These are phyloP conservation scores for Octodonta nipae DNA, from an alignment of 2,888 invertebrate genomes.

Conservation along the genomic window DNA sequence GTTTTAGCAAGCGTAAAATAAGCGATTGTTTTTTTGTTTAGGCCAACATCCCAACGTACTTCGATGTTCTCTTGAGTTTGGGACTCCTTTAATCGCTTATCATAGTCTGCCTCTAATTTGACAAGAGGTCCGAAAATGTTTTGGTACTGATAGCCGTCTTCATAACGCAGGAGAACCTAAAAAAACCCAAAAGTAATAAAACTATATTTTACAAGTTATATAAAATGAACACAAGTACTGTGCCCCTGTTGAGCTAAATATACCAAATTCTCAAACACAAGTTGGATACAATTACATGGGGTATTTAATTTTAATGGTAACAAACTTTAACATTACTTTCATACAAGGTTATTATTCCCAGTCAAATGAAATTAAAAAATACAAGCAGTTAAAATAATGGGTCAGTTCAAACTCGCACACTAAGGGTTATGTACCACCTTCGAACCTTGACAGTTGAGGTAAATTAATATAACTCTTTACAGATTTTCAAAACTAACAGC, in stretches of 20 bases:
- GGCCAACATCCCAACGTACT: constrained; percentile 95
- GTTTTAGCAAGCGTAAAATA: constrained; percentile 96
- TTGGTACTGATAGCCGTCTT: constrained; percentile 98
- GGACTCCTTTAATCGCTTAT: constrained; percentile 91
- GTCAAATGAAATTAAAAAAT: too few relatives aligned
- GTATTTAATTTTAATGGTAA: too few relatives aligned
- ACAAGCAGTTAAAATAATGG: background rate
- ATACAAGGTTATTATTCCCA: too few relatives aligned
- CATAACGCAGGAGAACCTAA: constrained; percentile 55
- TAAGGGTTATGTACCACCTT: too few relatives aligned
- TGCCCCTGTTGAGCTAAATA: too few relatives aligned
- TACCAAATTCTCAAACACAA: too few relatives aligned
- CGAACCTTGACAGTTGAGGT: background rate
- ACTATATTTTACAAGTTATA: too few relatives aligned
- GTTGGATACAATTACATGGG: too few relatives aligned
- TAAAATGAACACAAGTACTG: too few relatives aligned
- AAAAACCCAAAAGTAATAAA: too few relatives aligned
- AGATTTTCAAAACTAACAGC: too few relatives aligned
- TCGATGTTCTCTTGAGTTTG: constrained; percentile 97
- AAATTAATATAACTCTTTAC: background rate
- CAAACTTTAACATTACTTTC: too few relatives aligned
- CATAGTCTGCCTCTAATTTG: constrained; percentile 95
- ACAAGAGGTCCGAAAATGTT: constrained; percentile 95
- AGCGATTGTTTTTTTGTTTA: constrained; percentile 95
- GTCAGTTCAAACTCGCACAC: background rate